Evolutionary conservation across 2,888 invertebrate genomes (phyloP), one percentile per base, ranked within the genome.

Genomic region (Andrena bicolor): DNA sequence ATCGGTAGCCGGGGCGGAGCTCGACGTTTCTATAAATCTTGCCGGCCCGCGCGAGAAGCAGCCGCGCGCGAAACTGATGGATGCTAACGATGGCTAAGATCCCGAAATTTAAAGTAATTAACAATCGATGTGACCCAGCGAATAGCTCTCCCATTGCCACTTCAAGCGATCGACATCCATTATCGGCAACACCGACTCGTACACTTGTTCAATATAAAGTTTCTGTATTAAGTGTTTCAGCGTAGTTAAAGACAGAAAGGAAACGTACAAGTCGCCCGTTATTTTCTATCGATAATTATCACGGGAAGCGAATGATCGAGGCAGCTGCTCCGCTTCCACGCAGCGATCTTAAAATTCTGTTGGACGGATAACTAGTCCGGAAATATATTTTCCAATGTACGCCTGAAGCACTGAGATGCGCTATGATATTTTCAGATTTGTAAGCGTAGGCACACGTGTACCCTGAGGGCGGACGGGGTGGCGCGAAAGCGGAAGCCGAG

Each of bases 381-480:
- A 68, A 80, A 58, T 80, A 80, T 80, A 80, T 80, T 80, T 80
- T 80, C 74, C 81, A 35, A 16, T 73, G 64, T 60, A 41, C 80
- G 73, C 56, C 16, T 51, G 79, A 69, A 73, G 63, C 51, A 69
- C 60, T 64, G 73, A 81, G 32, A 20, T 49, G 65, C 61, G 71
- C 66, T 66, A 61, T 72, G 56, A 65, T 64, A 53, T 74, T 74
- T 70, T 60, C 69, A 70, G 51, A 66, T 60, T 80, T 70, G 65
- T 80, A 80, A 80, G 53, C 70, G 69, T 63, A 35, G 26, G 56
- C 26, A 23, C 3, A n/a, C 58, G 26, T 56, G 16, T 41, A 58
- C 56, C 35, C 41, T 8, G 23, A 26, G n/a, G 10, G 26, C 23
- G 49, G 63, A 53, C n/a, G 71, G 64, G 61, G 30, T 49, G n/a